Percentiles rank a stretch among this genome's conserved stretches.
These are phyloP conservation scores for Leptogaster cylindrica DNA, from an alignment of 2,888 invertebrate genomes.

Conservation along the genomic window DNA sequence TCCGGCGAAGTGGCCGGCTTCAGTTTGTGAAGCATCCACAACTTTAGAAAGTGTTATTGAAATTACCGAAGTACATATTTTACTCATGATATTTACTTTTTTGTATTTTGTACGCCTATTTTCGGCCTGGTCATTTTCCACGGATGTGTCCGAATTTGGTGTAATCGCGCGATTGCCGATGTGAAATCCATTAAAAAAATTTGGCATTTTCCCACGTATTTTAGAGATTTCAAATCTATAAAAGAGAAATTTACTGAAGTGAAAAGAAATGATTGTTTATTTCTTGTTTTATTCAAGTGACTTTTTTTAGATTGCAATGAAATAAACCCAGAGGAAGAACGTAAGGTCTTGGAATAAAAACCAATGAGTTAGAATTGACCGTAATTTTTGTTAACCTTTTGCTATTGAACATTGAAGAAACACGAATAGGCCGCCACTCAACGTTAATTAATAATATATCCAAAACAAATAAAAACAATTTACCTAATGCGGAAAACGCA, in stretches of 20 bases:
- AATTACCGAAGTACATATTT: too few relatives aligned
- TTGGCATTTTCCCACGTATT: conserved; percentile 14
- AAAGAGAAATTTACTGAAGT: background rate
- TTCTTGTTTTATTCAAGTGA: background rate
- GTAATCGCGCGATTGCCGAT: conserved; percentile 4
- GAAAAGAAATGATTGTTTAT: background rate
- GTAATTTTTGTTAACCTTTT: too few relatives aligned
- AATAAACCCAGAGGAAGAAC: background rate
- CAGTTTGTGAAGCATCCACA: conserved; percentile 41
- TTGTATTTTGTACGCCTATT: conserved; percentile 5
- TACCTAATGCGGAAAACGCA: too few relatives aligned
- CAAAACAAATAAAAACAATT: too few relatives aligned
- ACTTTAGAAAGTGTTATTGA: conserved; percentile 31
- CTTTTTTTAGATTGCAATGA: background rate
- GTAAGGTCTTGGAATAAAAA: too few relatives aligned
- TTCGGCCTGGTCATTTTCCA: background rate
- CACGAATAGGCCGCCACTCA: too few relatives aligned
- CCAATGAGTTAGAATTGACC: too few relatives aligned
- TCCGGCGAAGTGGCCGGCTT: conserved; percentile 25
- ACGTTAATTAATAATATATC: too few relatives aligned
- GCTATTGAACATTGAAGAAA: too few relatives aligned
- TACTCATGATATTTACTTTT: conserved; percentile 17
- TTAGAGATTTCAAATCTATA: background rate
- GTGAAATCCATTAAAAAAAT: conserved; percentile 30
- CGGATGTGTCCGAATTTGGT: background rate